These are phyloP conservation scores for Aeoliscus strigatus DNA, from an alignment of 2,797 vertebrate species.

Conservation along the genomic window DNA sequence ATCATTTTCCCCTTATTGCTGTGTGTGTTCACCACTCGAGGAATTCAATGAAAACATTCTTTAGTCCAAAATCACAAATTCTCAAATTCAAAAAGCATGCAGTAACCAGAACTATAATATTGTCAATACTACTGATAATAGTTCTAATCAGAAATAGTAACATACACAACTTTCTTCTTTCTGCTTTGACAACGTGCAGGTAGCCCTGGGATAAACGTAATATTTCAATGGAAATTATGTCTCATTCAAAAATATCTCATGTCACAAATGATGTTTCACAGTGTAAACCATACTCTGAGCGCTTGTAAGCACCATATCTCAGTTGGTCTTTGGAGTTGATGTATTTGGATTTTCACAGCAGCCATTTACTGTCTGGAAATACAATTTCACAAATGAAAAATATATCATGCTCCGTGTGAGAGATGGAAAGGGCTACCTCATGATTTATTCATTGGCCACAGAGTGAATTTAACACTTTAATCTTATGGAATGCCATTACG, in stretches of 20 bases:
- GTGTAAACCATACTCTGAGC: constrained; percentile 16
- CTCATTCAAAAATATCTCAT: constrained; percentile 9
- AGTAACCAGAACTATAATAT: too few species aligned
- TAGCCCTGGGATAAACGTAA: constrained; percentile 11
- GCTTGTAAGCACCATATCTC: constrained; percentile 2
- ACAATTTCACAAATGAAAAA: constrained; percentile 54
- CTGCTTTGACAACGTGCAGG: background rate
- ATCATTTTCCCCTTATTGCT: too few species aligned
- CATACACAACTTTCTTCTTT: constrained; percentile 1
- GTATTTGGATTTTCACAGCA: constrained; percentile 19
- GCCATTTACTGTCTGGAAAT: constrained; percentile 33
- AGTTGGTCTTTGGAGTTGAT: constrained; percentile 13
- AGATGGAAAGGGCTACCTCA: constrained; percentile 41
- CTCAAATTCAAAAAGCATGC: too few species aligned
- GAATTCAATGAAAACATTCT: too few species aligned
- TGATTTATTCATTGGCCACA: constrained; percentile 61
- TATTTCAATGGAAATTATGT: constrained; percentile 9
- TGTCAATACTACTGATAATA: background rate
- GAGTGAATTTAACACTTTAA: constrained; percentile 55
- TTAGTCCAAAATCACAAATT: too few species aligned
- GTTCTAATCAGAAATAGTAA: background rate
- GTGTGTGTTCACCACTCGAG: too few species aligned
- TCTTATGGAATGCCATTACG: constrained; percentile 41
- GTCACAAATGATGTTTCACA: constrained; percentile 14
- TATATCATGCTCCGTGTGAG: constrained; percentile 39